Evolutionary conservation across 2,888 invertebrate genomes (phyloP).

Genomic region (Hydraecia micacea): DNA sequence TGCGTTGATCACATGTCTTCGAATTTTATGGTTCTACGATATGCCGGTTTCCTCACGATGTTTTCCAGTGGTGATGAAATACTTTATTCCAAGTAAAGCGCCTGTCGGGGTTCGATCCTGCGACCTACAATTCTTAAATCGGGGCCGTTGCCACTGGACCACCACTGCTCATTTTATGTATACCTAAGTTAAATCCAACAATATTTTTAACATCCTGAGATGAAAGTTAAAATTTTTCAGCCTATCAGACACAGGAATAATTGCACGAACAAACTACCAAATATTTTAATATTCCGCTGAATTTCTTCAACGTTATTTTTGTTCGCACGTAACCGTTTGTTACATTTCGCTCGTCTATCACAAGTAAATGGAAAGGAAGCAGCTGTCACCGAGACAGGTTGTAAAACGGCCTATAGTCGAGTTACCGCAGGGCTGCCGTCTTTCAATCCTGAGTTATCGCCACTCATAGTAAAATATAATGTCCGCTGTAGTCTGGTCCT

Average conservation of each 20-base stretch:
- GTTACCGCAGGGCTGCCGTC: slow-evolving; percentile 55
- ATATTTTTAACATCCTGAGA: not conserved
- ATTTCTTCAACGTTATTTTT: slow-evolving; percentile 40
- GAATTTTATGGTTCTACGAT: too few relatives aligned
- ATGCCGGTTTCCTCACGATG: too few relatives aligned
- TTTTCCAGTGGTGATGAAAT: too few relatives aligned
- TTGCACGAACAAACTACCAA: not conserved
- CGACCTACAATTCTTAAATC: too few relatives aligned
- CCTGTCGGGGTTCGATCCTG: too few relatives aligned
- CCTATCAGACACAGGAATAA: not conserved
- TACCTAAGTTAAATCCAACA: not conserved
- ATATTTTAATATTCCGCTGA: slow-evolving; percentile 23
- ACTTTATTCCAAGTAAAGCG: too few relatives aligned
- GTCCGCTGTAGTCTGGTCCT: slow-evolving; percentile 49
- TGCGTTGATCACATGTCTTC: too few relatives aligned
- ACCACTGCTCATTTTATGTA: not conserved
- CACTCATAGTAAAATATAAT: slow-evolving; percentile 60
- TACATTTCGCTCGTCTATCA: slow-evolving; percentile 63
- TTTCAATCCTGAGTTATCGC: slow-evolving; percentile 48
- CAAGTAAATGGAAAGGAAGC: slow-evolving; percentile 74
- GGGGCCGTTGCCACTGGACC: too few relatives aligned
- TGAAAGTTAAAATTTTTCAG: not conserved
- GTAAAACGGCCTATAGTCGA: slow-evolving; percentile 63
- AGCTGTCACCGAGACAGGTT: slow-evolving; percentile 76
- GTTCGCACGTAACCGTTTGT: slow-evolving; percentile 54